A percentile compares a stretch with the other conserved stretches of the same genome.
Conservation (phyloP, 2,113 vertebrate genomes). For the Colius striatus region DNA sequence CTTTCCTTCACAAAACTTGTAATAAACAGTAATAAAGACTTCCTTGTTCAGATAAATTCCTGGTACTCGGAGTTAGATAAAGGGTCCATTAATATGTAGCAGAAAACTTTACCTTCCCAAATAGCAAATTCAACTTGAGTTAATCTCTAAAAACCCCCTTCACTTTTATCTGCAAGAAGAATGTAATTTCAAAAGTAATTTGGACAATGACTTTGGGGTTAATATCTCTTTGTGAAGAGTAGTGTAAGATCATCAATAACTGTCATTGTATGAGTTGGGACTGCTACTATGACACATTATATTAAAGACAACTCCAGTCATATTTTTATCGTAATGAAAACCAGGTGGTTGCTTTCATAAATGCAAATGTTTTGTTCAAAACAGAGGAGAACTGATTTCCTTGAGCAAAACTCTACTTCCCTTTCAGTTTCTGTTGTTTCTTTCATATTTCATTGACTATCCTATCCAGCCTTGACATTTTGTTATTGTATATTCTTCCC, state of each 20-base stretch:
- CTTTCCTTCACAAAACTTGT: not conserved
- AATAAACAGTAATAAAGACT: not conserved
- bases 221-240: not conserved
- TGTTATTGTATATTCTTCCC: slow-evolving; percentile 44
- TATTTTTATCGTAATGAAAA: slow-evolving; percentile 12
- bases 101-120: not conserved
- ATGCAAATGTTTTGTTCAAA: not conserved
- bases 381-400: slow-evolving; percentile 11
- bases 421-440: slow-evolving; percentile 25
- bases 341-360: not conserved
- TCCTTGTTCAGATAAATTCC: not conserved
- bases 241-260: not conserved
- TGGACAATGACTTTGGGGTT: not conserved
- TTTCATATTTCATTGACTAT: slow-evolving; percentile 51
- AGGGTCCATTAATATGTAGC: not conserved
- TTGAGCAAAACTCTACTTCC: slow-evolving; percentile 29
- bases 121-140: not conserved
- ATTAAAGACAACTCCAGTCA: not conserved
- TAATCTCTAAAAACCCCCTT: not conserved
- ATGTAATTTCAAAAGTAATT: slow-evolving; percentile 22
- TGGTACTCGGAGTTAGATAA: not conserved
- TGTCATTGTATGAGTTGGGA: not conserved
- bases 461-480: slow-evolving; percentile 45
- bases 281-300: not conserved
- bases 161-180: not conserved